Evolutionary conservation across 2,113 vertebrate species (phyloP).

Genomic region (Amphilophus citrinellus): DNA sequence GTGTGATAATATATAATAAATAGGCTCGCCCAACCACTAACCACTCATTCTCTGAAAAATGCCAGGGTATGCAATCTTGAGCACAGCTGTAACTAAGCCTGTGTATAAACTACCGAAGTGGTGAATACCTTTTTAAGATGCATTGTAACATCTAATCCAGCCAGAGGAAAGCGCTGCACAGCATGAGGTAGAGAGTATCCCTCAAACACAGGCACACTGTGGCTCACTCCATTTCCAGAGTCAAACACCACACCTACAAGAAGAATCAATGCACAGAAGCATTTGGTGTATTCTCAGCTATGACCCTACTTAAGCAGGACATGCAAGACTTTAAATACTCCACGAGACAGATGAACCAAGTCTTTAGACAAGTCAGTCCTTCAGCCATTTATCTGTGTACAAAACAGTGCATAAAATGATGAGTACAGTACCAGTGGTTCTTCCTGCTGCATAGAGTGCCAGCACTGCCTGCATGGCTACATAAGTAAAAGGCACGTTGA

Average conservation of each 20-base stretch:
- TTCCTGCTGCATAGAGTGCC: slow-evolving; percentile 78
- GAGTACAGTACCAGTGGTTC: slow-evolving; percentile 69
- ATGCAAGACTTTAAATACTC: neutral
- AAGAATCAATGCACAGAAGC: neutral
- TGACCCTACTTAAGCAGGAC: no score
- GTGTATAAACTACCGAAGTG: neutral
- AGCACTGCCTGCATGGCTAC: slow-evolving; percentile 83
- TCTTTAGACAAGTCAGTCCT: neutral
- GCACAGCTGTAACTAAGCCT: no score
- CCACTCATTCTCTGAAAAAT: no score
- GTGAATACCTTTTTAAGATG: slow-evolving; percentile 78
- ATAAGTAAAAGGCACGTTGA: slow-evolving; percentile 76
- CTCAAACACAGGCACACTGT: slow-evolving; percentile 83
- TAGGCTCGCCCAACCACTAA: no score
- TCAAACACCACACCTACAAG: slow-evolving; percentile 81
- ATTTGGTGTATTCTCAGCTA: no score
- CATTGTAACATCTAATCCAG: slow-evolving; percentile 78
- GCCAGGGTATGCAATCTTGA: no score
- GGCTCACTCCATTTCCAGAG: slow-evolving; percentile 61
- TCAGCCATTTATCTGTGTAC: neutral
- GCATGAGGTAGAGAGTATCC: slow-evolving; percentile 81
- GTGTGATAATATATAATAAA: no score
- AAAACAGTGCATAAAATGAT: neutral
- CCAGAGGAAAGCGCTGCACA: slow-evolving; percentile 79
- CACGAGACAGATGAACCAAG: neutral